Evolutionary conservation across 2,888 invertebrate genomes (phyloP).

Genomic region (Caradrina clavipalpis): DNA sequence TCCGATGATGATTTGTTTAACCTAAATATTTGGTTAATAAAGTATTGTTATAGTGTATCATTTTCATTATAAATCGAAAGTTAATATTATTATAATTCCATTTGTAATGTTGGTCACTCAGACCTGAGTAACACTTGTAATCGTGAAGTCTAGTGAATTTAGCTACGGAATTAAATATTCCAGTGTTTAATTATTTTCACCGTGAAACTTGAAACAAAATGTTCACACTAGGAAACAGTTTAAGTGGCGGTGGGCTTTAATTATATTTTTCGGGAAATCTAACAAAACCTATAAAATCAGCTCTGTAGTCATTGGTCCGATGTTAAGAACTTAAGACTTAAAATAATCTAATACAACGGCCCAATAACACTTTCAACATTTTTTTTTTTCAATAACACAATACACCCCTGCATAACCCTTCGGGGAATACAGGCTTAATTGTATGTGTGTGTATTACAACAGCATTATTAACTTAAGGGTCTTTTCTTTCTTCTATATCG

Average conservation of each 20-base stretch:
- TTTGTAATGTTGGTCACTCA: slow-evolving; percentile 12
- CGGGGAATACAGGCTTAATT: no score
- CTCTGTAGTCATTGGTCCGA: no score
- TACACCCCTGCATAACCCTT: no score
- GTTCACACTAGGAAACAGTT: background rate
- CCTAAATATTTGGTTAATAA: slow-evolving; percentile 26
- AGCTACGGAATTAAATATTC: slow-evolving; percentile 12
- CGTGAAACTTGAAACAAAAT: background rate
- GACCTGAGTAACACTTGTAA: slow-evolving; percentile 5
- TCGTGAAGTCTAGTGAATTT: slow-evolving; percentile 13
- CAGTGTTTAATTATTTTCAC: background rate
- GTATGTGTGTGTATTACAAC: no score
- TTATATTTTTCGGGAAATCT: no score
- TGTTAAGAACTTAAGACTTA: no score
- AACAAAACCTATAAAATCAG: no score
- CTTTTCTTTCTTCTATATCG: no score
- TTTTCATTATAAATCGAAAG: slow-evolving; percentile 3
- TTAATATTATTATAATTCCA: slow-evolving; percentile 19
- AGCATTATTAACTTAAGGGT: background rate
- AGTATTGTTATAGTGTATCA: slow-evolving; percentile 48
- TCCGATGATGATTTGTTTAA: slow-evolving; percentile 8
- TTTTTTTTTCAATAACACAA: no score
- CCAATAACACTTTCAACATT: no score
- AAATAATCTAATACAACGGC: no score
- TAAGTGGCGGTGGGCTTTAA: background rate